Conservation (phyloP, 2,797 vertebrate species). For the Salarias fasciatus region DNA sequence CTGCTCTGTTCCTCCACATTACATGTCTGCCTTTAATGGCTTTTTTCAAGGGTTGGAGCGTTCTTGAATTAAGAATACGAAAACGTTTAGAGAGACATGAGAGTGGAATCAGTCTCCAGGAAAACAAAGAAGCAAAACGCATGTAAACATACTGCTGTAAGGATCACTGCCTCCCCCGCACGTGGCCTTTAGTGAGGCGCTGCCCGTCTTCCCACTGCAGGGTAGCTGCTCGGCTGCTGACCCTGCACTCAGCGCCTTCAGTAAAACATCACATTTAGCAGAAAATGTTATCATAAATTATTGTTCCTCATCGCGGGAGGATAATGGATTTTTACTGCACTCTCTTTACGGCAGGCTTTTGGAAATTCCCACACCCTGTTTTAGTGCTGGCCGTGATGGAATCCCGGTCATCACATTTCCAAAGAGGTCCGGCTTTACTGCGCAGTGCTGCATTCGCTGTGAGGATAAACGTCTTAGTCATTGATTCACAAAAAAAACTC, state of each 20-base stretch:
- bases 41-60: no score
- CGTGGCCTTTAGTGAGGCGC: conserved; percentile 1
- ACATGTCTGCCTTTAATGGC: no score
- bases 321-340: conserved; percentile 62
- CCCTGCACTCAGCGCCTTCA: conserved; percentile 35
- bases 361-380: conserved; percentile 32
- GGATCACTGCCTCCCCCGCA: neutral
- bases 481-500: no score
- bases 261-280: conserved; percentile 36
- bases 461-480: neutral
- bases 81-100: no score
- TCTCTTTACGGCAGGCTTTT: conserved; percentile 25
- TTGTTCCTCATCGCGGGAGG: conserved; percentile 39
- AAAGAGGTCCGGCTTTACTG: neutral
- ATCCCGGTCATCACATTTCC: conserved; percentile 26
- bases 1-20: no score
- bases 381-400: conserved; percentile 23
- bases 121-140: neutral
- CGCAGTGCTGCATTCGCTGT: neutral
- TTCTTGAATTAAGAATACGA: no score
- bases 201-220: conserved; percentile 7
- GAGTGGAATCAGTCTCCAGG: neutral
- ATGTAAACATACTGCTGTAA: neutral
- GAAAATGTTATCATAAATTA: conserved; percentile 59
- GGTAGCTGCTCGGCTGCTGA: conserved; percentile 22